A percentile compares a stretch with the other conserved stretches of the same genome.
Evolutionary conservation across 2,797 vertebrate species (phyloP).

Genomic region (Picus viridis): DNA sequence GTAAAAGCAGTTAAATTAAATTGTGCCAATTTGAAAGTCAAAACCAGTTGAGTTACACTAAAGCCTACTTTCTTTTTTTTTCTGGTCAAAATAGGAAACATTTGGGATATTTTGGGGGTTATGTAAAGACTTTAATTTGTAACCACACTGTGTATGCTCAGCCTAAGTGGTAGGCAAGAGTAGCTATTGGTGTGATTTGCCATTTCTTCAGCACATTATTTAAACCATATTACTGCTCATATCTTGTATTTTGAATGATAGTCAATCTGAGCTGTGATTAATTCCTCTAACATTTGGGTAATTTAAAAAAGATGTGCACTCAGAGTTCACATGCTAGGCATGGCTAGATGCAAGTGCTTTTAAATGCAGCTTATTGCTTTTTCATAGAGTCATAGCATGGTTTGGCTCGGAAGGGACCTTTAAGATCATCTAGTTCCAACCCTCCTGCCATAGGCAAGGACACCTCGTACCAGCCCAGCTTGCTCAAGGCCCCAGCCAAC

Average conservation of each 20-base stretch:
- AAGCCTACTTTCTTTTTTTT: conserved; percentile 54
- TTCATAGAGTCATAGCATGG: not conserved
- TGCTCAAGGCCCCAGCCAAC: too few relatives aligned
- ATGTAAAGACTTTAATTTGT: conserved; percentile 73
- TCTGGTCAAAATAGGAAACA: conserved; percentile 72
- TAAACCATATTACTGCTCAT: conserved; percentile 4
- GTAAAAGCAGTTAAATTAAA: conserved; percentile 59
- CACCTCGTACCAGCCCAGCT: too few relatives aligned
- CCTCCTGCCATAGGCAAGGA: too few relatives aligned
- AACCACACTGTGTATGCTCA: conserved; percentile 48
- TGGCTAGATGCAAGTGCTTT: not conserved
- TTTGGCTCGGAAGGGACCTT: too few relatives aligned
- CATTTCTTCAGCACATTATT: conserved; percentile 47
- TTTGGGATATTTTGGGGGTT: conserved; percentile 70
- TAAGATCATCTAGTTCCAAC: too few relatives aligned
- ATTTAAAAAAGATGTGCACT: not conserved
- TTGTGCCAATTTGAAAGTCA: conserved; percentile 69
- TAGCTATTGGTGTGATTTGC: conserved; percentile 31
- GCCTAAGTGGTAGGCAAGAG: conserved; percentile 35
- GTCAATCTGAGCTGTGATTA: conserved; percentile 31
- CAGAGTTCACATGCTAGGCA: not conserved
- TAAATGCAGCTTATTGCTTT: not conserved
- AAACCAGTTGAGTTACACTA: conserved; percentile 56
- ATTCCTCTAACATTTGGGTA: conserved; percentile 10
- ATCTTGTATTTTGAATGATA: conserved; percentile 37